Base-by-base conservation (phyloP, 37 sponge, comb jelly and placozoan genomes). In the Cladorhizidae sp. region DNA sequence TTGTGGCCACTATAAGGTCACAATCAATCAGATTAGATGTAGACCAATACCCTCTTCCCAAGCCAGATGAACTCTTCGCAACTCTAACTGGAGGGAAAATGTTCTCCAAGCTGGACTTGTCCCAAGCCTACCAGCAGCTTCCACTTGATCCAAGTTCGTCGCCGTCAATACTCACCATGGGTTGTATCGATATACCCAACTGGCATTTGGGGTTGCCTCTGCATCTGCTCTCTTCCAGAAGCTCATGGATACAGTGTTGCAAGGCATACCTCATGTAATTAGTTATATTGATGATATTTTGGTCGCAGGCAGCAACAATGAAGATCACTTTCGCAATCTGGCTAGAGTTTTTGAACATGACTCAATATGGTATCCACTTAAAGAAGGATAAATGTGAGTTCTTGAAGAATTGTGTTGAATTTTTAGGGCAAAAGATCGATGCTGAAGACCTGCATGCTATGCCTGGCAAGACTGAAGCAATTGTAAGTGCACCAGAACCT, bases 1-100 rank as follows among this genome's bases (percentile, higher is more conserved):
- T 17, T 87, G 87, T 74, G 76, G 87, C 18, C 81, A 87, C 40
- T 87, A 80, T 57, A 74, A 80, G 40, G 75, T 73, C 12, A 87
- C 87, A 21, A 38, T 87, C 9, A 87, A 87, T 37, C 76, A 65
- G n/a, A 70, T 52, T 87, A 15, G 70, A 74, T 21, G 80, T 80
- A 1, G 80, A 80, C 29, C 58, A 72, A 38, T 74, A 87, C 56
- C 87, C 87, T 26, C 43, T 87, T 31, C 84, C 84, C 23, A 58
- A 73, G 20, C 83, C 83, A 0, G 83, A 82, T 21, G 83, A 82
- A 0, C 11, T 75, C 23, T 75, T 75, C 62, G 76, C 84, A 49
- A 67, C 76, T 40, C 23, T 83, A 35, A 43, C 68, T 21, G 57
- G 41, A 22, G 84, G 76, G 15, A 1, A 67, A 40, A 40, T 21